phyloP scores from a whole-genome alignment of 2,113 vertebrate species.

The Thalassoma bifasciatum region DNA sequence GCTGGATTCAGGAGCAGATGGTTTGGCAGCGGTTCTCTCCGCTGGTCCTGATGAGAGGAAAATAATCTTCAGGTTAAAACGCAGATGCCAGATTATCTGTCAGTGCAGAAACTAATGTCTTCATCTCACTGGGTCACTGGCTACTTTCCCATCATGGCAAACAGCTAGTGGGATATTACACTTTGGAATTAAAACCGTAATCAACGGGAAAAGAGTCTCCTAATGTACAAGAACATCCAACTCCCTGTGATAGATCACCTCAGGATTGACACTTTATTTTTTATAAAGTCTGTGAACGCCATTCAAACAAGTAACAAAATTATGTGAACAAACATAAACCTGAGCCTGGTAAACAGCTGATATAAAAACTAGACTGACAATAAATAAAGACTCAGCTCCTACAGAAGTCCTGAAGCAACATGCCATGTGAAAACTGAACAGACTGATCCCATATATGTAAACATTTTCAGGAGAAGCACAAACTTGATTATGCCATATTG shows the following conservation, averaged over 20 bases:
- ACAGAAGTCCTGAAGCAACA: constrained; percentile 18
- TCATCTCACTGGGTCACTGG: constrained; percentile 44
- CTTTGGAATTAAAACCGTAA: too few relatives aligned
- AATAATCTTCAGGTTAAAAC: constrained; percentile 79
- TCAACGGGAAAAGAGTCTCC: not conserved
- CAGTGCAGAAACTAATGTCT: constrained; percentile 33
- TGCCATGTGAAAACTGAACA: constrained; percentile 47
- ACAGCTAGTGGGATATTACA: constrained; percentile 3
- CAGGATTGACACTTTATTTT: constrained; percentile 56
- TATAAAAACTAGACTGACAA: constrained; percentile 55
- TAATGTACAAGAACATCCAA: too few relatives aligned
- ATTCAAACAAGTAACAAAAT: too few relatives aligned
- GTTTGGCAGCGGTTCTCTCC: constrained; percentile 55
- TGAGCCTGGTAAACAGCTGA: constrained; percentile 48
- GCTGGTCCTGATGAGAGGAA: constrained; percentile 69
- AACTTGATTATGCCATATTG: not conserved
- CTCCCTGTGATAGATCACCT: constrained; percentile 24
- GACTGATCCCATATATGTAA: constrained; percentile 19
- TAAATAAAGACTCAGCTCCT: constrained; percentile 37
- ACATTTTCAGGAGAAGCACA: not conserved
- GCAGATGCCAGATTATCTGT: constrained; percentile 70
- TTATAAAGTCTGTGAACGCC: constrained; percentile 30
- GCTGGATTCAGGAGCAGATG: constrained; percentile 70
- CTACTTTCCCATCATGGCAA: constrained; percentile 9
- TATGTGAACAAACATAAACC: constrained; percentile 27